Evolutionary conservation across 2,113 vertebrate genomes (phyloP), one percentile per base, ranked within the genome.

Genomic region (Urocolius indicus): DNA sequence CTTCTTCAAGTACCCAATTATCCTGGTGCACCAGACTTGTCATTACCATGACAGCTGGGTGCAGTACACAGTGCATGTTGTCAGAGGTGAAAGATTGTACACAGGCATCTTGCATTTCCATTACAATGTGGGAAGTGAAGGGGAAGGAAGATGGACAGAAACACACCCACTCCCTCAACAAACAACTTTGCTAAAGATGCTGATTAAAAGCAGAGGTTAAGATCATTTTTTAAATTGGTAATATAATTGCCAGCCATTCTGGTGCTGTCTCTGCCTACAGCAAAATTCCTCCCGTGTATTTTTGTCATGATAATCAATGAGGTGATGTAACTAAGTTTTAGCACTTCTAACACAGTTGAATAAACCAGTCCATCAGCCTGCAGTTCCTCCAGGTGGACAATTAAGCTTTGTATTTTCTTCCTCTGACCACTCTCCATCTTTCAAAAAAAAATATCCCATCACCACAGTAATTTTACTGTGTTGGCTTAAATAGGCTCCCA

Each of bases 1-100:
- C 98, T 98, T 97, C 97, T 97, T 97, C 97, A 97, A 98, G 96
- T 97, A 97, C 96, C 97, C 98, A 98, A 98, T 98, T 98, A 98
- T 97, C 97, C 85, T 29, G 80, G 94, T 79, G 92, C 91, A 94
- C 91, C 88, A 91, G 90, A 78, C 94, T 90, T 93, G 97, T 98
- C 98, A 97, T 96, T 73, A 90, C 94, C 93, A 94, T 96, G 98
- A 98, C 98, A 98, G 97, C 97, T 94, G 88, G 24, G 66, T 87
- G 95, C 87, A 59, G 79, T 34, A 68, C 4, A 68, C 94, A 86
- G 89, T 91, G 89, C 89, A 36, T 8, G 83, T 96, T 97, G 94
- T 95, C 96, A 97, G 97, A 97, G 95, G 97, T 98, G 97, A 97
- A 96, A 97, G 98, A 97, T 76, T 30, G 93, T 84, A 74, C 54